phyloP scores from a whole-genome alignment of 2,888 invertebrate species.

The Xiphydria camelus region DNA sequence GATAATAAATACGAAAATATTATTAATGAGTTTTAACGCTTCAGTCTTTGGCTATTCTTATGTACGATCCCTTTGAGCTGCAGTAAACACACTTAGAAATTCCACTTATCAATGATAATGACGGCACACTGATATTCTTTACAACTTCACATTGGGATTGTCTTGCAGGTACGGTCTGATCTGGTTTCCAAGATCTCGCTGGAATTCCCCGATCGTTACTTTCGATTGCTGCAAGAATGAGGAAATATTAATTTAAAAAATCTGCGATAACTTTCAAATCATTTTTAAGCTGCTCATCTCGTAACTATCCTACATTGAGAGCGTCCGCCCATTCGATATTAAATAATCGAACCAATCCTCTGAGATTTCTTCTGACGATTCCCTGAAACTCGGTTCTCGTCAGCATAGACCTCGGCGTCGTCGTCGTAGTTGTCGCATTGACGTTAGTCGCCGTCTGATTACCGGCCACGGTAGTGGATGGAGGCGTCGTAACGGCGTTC shows the following conservation, averaged over 20 bases:
- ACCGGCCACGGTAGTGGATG: neutral
- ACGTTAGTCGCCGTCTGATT: conserved; percentile 29
- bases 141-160: conserved; percentile 43
- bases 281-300: neutral
- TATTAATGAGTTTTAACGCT: conserved; percentile 9
- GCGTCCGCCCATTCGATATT: conserved; percentile 62
- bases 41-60: conserved; percentile 16
- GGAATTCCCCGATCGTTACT: conserved; percentile 42
- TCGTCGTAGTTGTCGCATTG: conserved; percentile 46
- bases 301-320: conserved; percentile 52
- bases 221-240: conserved; percentile 49
- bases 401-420: conserved; percentile 53
- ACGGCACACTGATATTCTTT: neutral
- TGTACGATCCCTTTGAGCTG: conserved; percentile 4
- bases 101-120: neutral
- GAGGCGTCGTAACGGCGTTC: neutral
- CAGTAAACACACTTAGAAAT: no score
- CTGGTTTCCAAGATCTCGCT: conserved; percentile 44
- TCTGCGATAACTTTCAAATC: neutral
- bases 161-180: conserved; percentile 46
- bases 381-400: conserved; percentile 54
- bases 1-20: conserved; percentile 8
- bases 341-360: conserved; percentile 59
- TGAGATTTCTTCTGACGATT: conserved; percentile 59
- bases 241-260: neutral